phyloP scores from a whole-genome alignment of 2,888 invertebrate species.

The Rhorus exstirpatorius region DNA sequence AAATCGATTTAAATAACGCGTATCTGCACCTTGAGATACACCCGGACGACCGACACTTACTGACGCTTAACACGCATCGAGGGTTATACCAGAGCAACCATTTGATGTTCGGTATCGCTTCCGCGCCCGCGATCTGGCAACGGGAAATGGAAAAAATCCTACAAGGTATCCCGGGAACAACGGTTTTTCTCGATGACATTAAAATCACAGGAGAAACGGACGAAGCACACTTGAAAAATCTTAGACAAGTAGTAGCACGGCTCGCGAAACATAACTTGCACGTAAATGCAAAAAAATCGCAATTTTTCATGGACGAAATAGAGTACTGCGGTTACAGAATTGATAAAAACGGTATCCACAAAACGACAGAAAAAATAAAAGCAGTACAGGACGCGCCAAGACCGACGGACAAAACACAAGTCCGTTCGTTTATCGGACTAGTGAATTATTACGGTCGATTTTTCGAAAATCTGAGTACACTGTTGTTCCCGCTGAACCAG shows the following conservation, averaged over 20 bases:
- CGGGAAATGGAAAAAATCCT: too few species aligned
- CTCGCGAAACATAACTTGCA: constrained; percentile 4
- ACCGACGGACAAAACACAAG: too few species aligned
- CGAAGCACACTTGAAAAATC: neutral
- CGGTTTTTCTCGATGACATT: too few species aligned
- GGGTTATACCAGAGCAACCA: constrained; percentile 18
- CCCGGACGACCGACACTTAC: constrained; percentile 12
- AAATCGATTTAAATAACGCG: constrained; percentile 20
- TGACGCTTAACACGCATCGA: constrained; percentile 17
- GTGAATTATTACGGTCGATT: too few species aligned
- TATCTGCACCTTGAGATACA: constrained; percentile 20
- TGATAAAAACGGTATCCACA: too few species aligned
- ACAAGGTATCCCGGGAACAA: too few species aligned
- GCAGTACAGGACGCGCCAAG: too few species aligned
- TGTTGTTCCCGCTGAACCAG: constrained; percentile 5
- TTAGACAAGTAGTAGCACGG: neutral
- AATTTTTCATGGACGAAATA: neutral
- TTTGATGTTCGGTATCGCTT: too few species aligned
- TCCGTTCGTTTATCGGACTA: too few species aligned
- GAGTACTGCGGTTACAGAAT: too few species aligned
- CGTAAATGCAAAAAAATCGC: neutral
- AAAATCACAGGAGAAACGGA: constrained; percentile 9
- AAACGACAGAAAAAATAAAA: too few species aligned
- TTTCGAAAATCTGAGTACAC: constrained; percentile 6
- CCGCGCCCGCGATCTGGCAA: too few species aligned